Evolutionary conservation across 2,113 vertebrate species (phyloP).

Genomic region (Mellivora capensis): DNA sequence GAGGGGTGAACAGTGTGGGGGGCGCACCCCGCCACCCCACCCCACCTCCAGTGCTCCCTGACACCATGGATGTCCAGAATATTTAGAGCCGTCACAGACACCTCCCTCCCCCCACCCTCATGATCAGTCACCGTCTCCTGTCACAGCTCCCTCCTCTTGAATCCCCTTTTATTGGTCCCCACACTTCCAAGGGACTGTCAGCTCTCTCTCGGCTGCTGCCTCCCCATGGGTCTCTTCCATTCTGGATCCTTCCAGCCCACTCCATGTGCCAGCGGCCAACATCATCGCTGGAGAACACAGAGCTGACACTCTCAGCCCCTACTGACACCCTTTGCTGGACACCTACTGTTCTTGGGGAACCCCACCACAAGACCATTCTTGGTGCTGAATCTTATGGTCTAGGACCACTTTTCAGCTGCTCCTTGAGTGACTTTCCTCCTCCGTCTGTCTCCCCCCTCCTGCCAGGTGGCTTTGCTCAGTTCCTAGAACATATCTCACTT

Average conservation of each 20-base stretch:
- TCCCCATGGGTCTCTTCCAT: accelerated
- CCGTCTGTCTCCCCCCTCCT: background rate
- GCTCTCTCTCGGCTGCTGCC: background rate
- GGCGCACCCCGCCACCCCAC: too few relatives aligned
- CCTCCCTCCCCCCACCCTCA: background rate
- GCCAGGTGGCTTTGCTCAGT: background rate
- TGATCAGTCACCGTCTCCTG: background rate
- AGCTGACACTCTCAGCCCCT: background rate
- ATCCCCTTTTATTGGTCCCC: background rate
- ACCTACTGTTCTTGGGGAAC: background rate
- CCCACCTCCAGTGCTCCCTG: background rate
- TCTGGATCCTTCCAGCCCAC: background rate
- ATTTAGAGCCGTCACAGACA: background rate
- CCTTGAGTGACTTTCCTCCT: background rate
- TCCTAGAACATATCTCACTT: background rate
- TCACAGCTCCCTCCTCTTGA: background rate
- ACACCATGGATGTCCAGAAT: background rate
- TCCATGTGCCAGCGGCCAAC: too few relatives aligned
- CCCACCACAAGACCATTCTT: too few relatives aligned
- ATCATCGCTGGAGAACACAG: background rate
- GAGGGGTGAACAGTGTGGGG: accelerated
- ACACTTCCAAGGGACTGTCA: too few relatives aligned
- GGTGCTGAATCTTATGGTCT: too few relatives aligned
- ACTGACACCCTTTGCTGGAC: background rate
- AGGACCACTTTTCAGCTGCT: background rate